A percentile compares a stretch with the other conserved stretches of the same genome.
These are phyloP conservation scores for Lycophotia porphyrea DNA, from an alignment of 2,888 invertebrate species.

Conservation along the genomic window DNA sequence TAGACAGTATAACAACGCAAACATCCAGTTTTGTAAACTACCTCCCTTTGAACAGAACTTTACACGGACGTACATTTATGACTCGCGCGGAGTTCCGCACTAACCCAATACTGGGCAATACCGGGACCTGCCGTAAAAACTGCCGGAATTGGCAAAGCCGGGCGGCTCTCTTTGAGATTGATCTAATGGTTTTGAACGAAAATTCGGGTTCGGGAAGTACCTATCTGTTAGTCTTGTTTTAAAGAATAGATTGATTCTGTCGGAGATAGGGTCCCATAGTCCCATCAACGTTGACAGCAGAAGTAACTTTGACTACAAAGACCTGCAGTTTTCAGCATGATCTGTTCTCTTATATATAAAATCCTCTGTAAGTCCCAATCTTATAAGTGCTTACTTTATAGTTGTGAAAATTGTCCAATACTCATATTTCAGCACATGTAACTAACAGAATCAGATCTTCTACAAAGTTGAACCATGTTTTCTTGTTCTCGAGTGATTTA, in stretches of 20 bases:
- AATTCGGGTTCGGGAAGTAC: constrained; percentile 13
- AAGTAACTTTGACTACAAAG: not conserved
- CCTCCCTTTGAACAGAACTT: constrained; percentile 48
- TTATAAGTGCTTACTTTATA: not conserved
- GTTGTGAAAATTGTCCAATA: not conserved
- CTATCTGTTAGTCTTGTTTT: constrained; percentile 8
- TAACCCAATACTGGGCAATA: constrained; percentile 44
- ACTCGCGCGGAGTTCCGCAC: constrained; percentile 37
- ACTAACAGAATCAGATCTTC: not conserved
- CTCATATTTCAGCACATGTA: not conserved
- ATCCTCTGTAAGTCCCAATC: not conserved
- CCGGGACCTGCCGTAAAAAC: constrained; percentile 48
- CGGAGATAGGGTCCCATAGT: not conserved
- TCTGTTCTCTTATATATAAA: not conserved
- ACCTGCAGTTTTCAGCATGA: not conserved
- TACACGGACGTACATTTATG: constrained; percentile 46
- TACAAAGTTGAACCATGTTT: not conserved
- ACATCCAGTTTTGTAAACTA: constrained; percentile 45
- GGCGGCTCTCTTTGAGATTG: constrained; percentile 54
- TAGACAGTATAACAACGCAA: constrained; percentile 33
- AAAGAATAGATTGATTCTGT: not conserved
- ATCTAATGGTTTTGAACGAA: constrained; percentile 37
- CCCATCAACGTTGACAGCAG: not conserved
- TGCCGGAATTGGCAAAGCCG: constrained; percentile 32
- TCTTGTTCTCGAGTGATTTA: constrained; percentile 16